Base-by-base conservation (phyloP, 2,797 vertebrate species). In the Eulemur rubriventer region DNA sequence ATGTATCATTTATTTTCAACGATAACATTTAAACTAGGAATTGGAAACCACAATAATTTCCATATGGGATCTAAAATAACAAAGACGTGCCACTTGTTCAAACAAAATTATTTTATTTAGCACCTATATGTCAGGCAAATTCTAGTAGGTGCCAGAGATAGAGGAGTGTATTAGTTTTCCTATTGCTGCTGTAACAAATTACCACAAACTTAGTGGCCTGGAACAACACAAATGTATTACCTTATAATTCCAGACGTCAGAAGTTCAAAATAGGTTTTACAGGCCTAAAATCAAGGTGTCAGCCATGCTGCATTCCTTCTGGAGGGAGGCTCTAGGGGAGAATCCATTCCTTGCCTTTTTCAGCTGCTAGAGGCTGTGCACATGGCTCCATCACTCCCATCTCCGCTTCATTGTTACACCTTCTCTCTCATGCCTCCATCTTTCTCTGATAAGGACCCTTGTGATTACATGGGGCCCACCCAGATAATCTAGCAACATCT, bases 1-100 rank as follows among this genome's bases (percentile, higher is more conserved):
- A 76, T 85, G 24, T 50, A 84, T 78, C 48, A 89, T 76, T 91
- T 87, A 89, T 76, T 87, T 92, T 90, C 35, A 70, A 67, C 43
- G 50, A 35, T 59, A 92, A 83, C 35, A 91, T 67, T 94, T 84
- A 83, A 69, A 93, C n/a, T n/a, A 82, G 33, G n/a, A 38, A 76
- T 59, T 61, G n/a, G 79, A 79, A 83, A 75, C 43, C 30, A 43
- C 22, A 84, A 63, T 61, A 33, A 80, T 50, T 57, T 83, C 18
- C 69, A 26, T 5, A 26, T 82, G 63, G 61, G 11, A 61, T 73
- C 48, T 89, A 65, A 95, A 73, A 50, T 50, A 89, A 81, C 28
- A 18, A 96, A 88, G 69, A 80, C 7, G 43, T 48, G 46, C 16
- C 2, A 86, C 14, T 76, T 33, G 75, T 72, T 89, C 35, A 86